These are phyloP conservation scores for Rhinichthys osculus DNA, from an alignment of 2,797 vertebrate genomes.

Conservation along the genomic window DNA sequence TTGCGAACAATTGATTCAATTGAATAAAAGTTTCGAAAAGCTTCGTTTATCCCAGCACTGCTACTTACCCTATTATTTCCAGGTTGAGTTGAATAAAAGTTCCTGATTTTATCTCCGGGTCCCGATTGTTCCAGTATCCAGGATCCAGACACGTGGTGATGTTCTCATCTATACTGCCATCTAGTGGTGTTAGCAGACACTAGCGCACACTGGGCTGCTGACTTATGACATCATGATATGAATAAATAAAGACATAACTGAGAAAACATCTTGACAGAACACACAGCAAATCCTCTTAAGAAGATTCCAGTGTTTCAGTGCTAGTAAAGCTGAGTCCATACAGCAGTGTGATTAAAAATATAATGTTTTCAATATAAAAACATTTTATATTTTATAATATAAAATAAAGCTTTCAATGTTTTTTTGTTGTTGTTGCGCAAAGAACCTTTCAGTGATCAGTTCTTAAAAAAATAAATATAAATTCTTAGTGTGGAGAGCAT, in stretches of 20 bases:
- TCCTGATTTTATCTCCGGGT: not conserved
- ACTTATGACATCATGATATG: not conserved
- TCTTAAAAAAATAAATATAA: no score
- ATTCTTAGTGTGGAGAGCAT: not conserved
- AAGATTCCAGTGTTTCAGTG: not conserved
- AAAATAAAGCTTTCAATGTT: not conserved
- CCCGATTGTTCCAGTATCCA: not conserved
- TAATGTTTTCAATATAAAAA: no score
- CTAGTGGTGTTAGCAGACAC: not conserved
- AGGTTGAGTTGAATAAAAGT: not conserved
- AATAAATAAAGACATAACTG: not conserved
- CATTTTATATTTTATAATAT: no score
- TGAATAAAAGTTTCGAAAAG: not conserved
- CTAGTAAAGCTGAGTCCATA: no score
- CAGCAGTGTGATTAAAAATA: no score
- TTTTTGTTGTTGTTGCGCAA: not conserved
- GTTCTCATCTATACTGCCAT: not conserved
- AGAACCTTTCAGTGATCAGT: not conserved
- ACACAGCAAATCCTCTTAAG: not conserved
- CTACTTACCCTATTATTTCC: not conserved
- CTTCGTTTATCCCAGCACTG: not conserved
- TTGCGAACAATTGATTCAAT: not conserved
- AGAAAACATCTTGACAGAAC: slow-evolving; percentile 3
- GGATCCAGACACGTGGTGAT: not conserved
- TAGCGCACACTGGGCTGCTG: not conserved